Evolutionary conservation across 2,888 invertebrate genomes (phyloP).

Genomic region (Oscheius sp.): DNA sequence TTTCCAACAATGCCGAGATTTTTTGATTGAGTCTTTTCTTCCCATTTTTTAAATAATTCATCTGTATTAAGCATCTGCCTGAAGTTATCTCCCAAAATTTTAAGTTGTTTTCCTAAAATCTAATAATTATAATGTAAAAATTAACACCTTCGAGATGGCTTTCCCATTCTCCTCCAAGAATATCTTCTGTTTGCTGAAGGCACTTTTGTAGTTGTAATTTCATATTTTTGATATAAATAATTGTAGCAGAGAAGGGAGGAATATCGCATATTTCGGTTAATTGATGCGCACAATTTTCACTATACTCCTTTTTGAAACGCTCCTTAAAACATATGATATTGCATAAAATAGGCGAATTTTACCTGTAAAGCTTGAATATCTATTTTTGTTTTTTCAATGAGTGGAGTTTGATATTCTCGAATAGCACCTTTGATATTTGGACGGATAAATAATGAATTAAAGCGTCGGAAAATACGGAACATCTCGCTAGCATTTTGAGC

Average conservation of each 20-base stretch:
- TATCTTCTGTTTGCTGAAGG: constrained; percentile 95
- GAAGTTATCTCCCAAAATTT: constrained; percentile 97
- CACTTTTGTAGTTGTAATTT: constrained; percentile 95
- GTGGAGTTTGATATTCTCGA: constrained; percentile 96
- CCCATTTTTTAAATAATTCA: constrained; percentile 98
- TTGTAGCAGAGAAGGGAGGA: constrained; percentile 95
- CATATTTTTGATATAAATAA: constrained; percentile 93
- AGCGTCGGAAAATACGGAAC: constrained; percentile 89
- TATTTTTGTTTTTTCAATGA: constrained; percentile 97
- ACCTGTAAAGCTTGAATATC: constrained; percentile 92
- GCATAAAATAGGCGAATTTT: too few relatives aligned
- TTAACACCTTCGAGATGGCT: constrained; percentile 89
- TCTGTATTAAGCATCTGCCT: constrained; percentile 92
- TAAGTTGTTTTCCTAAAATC: constrained; percentile 74
- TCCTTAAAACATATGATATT: constrained; percentile 26
- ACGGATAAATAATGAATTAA: constrained; percentile 96
- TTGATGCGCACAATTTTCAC: constrained; percentile 76
- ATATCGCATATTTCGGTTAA: constrained; percentile 87
- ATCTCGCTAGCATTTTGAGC: constrained; percentile 99
- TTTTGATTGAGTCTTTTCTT: constrained; percentile 74
- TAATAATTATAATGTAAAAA: neutral
- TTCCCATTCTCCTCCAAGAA: constrained; percentile 94
- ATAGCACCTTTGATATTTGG: constrained; percentile 97
- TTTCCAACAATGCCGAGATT: constrained; percentile 38
- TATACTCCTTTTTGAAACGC: constrained; percentile 83